Percentiles rank a stretch among this genome's conserved stretches.
Evolutionary conservation across 2,888 invertebrate species (phyloP).

Genomic region (Oscheius onirici): DNA sequence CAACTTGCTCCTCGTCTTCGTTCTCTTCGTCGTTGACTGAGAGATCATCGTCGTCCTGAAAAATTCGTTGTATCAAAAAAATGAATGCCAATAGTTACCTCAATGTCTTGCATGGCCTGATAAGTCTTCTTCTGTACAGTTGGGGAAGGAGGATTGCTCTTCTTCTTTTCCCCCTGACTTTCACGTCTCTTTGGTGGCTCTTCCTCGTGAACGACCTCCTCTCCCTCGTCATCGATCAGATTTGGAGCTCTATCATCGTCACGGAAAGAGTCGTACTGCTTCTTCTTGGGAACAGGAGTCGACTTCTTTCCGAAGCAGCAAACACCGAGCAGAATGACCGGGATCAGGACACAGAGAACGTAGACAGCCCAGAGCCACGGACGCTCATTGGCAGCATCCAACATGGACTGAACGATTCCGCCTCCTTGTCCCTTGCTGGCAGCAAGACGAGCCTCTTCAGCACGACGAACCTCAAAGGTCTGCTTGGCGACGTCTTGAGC

Average conservation of each 20-base stretch:
- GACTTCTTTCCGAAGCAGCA: constrained; percentile 79
- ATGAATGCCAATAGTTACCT: neutral
- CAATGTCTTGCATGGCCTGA: constrained; percentile 29
- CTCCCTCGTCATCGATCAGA: constrained; percentile 61
- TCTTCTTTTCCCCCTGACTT: neutral
- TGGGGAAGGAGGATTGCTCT: neutral
- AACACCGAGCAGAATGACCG: constrained; percentile 84
- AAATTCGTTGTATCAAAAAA: neutral
- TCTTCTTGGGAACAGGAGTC: constrained; percentile 71
- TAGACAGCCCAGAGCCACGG: constrained; percentile 91
- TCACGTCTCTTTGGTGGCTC: neutral
- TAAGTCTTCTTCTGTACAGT: constrained; percentile 14
- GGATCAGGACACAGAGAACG: constrained; percentile 82
- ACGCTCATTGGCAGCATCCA: constrained; percentile 75
- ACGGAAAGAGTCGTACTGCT: constrained; percentile 81
- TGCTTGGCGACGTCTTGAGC: constrained; percentile 85
- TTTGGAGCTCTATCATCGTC: constrained; percentile 75
- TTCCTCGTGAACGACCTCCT: constrained; percentile 42
- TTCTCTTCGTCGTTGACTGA: constrained; percentile 24
- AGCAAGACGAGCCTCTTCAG: constrained; percentile 55
- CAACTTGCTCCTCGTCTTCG: constrained; percentile 25
- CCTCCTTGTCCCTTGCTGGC: constrained; percentile 37
- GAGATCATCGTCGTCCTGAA: constrained; percentile 23
- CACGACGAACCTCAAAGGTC: constrained; percentile 85
- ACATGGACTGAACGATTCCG: constrained; percentile 52